Evolutionary conservation across 2,888 invertebrate species (phyloP), one percentile per base, ranked within the genome.

Genomic region (Bursaphelenchus okinawaensis): DNA sequence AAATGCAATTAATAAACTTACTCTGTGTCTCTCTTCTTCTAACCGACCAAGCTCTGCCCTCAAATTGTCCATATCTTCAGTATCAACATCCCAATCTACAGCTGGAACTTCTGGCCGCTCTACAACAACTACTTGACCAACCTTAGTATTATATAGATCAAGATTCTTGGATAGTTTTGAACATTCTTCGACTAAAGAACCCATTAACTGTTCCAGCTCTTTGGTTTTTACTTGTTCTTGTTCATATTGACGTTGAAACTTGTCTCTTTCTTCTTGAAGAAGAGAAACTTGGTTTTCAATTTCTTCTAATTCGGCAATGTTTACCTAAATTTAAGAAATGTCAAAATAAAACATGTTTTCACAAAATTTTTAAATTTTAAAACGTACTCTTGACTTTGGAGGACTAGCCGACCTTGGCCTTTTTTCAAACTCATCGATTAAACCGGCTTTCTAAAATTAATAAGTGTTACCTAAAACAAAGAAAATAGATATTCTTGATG

Each of bases 241-340:
- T 4, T 54, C 23, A 40, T 16, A 40, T 40, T 40, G 2, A n/a
- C 12, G 16, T n/a, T 40, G 12, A n/a, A 40, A 40, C n/a, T 40
- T 12, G n/a, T 40, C 40, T 40, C 40, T 40, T 40, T 40, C 40
- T 40, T 40, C 16, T 4, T n/a, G 12, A 3, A 40, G 40, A 40
- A 40, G 40, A n/a, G 12, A 3, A 16, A 40, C 40, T 26, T 54
- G 54, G 16, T 54, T 54, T 19, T 54, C 54, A 54, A 54, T 54
- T n/a, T 54, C 54, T 54, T 54, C 54, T n/a, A 52, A 9, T 29
- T 59, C 52, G 2, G 60, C 52, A 19, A 50, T 19, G 19, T 56
- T 23, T 19, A 28, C 56, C 56, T 56, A 28, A 24, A 56, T 12
- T 2, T 9, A 7, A 2, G 20, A 52, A 23, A 52, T 19, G 6